These are phyloP conservation scores for Stenotaenia linearis DNA, from an alignment of 2,888 invertebrate species.

Conservation along the genomic window DNA sequence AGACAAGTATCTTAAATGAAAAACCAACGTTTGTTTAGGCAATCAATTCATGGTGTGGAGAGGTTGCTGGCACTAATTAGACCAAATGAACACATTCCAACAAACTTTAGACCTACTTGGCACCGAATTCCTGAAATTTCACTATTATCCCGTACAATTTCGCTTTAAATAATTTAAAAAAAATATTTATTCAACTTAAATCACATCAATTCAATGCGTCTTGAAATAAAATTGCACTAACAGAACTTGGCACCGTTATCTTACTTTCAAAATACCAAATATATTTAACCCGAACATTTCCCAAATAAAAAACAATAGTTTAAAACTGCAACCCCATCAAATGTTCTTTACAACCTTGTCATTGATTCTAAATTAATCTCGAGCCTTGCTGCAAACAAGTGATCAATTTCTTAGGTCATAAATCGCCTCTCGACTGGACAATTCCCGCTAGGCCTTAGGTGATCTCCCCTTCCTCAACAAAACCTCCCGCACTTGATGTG, in stretches of 20 bases:
- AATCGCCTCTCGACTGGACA: conserved; percentile 19
- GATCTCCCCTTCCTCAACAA: background rate
- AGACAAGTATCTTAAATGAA: conserved; percentile 18
- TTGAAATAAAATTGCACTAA: background rate
- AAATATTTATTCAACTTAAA: background rate
- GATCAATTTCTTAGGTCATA: conserved; percentile 4
- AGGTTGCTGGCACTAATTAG: conserved; percentile 5
- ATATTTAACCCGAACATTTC: background rate
- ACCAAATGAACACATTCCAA: conserved; percentile 10
- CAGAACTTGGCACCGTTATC: background rate
- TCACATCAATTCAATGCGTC: background rate
- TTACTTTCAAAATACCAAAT: background rate
- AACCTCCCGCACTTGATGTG: background rate
- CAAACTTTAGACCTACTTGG: background rate
- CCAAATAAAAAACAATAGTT: background rate
- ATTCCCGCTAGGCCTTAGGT: background rate
- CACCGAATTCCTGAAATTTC: background rate
- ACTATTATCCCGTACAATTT: background rate
- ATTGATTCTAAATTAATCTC: conserved; percentile 29
- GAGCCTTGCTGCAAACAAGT: background rate
- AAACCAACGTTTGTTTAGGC: conserved; percentile 24
- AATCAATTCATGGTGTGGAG: conserved; percentile 24
- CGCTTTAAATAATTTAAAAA: background rate
- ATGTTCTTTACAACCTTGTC: background rate
- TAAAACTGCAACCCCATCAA: conserved; percentile 3